These are phyloP conservation scores for Esox lucius DNA, from an alignment of 2,797 vertebrate species.

Conservation along the genomic window DNA sequence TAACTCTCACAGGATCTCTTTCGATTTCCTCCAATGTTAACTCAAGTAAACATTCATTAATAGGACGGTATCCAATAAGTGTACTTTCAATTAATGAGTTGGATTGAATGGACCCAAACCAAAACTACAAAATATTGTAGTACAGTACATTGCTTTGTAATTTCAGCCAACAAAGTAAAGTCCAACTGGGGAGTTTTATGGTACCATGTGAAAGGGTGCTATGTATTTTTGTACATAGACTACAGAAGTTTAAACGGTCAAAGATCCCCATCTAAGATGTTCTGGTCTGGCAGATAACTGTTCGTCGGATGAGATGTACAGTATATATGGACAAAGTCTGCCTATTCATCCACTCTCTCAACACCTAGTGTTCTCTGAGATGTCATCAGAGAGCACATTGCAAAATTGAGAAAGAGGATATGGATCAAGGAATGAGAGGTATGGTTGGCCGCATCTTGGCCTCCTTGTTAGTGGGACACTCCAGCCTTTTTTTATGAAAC, in stretches of 20 bases:
- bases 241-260: conserved; percentile 57
- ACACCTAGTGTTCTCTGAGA: conserved; percentile 64
- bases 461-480: conserved; percentile 74
- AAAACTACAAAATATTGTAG: background rate
- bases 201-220: conserved; percentile 57
- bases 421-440: conserved; percentile 44
- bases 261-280: conserved; percentile 40
- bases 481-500: conserved; percentile 71
- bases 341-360: conserved; percentile 65
- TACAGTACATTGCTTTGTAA: background rate
- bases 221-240: conserved; percentile 53
- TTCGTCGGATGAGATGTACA: conserved; percentile 9
- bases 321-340: conserved; percentile 44
- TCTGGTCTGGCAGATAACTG: conserved; percentile 7
- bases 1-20: background rate
- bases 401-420: conserved; percentile 10
- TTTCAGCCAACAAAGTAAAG: background rate
- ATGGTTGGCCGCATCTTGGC: conserved; percentile 63
- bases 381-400: conserved; percentile 35
- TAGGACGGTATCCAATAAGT: background rate
- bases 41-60: background rate
- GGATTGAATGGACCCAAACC: background rate
- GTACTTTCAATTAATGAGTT: background rate
- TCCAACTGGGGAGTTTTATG: background rate
- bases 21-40: background rate